Evolutionary conservation across 2,113 vertebrate species (phyloP), one percentile per base, ranked within the genome.

Genomic region (Dunckerocampus dactyliophorus): DNA sequence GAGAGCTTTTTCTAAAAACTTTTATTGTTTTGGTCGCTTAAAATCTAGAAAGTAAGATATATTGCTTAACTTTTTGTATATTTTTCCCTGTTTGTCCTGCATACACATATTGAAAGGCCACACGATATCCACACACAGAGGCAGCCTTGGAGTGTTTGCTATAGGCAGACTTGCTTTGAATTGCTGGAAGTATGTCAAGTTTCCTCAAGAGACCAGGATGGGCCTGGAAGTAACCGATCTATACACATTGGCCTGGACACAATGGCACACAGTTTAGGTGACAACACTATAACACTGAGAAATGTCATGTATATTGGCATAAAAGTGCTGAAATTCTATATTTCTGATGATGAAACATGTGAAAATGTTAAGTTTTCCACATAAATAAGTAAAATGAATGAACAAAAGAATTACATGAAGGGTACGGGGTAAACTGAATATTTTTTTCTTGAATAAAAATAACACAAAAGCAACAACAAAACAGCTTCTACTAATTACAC

Each of bases 201-300:
- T 64, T 71, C n/a, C 62, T 62, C 59, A 9, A 59, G 59, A 73
- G 59, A 60, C 20, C 31, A 31, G 34, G 49, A 59, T 8, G 22
- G 43, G 62, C 11, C 34, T 17, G 39, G 66, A 21, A 48, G 56
- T 71, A 67, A 74, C 17, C 6, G 65, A 69, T 75, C 69, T 50
- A 49, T 24, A 34, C 15, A 21, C 28, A 24, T 24, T 3, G 22
- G 14, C 10, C 37, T n/a, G 5, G 42, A 47, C 56, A 56, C 34
- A 53, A 21, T 68, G 14, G 51, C 14, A 49, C 47, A 58, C n/a
- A 47, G 37, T 43, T 64, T 22, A 48, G 47, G 56, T 54, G 57
- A 62, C 6, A 34, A 14, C 39, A 14, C 12, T 43, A 14, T 14
- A 13, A 43, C 24, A 28, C 24, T 28, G 24, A 28, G 24, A 28